Base-by-base conservation (phyloP, 1,140 invertebrate species). In the Drosophila tropicalis region DNA sequence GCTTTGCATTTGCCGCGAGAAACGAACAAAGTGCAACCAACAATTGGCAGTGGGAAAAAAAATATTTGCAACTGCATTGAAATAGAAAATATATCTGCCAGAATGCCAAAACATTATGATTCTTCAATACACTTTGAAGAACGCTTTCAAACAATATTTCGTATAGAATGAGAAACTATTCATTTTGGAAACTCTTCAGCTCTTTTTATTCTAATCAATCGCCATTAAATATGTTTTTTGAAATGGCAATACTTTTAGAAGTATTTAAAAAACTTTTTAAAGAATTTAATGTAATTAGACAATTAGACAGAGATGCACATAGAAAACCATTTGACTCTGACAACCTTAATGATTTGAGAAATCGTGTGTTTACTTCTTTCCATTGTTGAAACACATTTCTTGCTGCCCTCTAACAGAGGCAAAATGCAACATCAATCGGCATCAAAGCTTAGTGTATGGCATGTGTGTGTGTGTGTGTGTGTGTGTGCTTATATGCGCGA, bases 1-100 rank as follows among this genome's bases (percentile, higher is more conserved):
- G 63, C 76, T 63, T 67, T 79, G 76, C 67, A 66, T 61, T 70
- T 65, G 47, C 55, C 58, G 67, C 67, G 67, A 66, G 62, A 77
- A 77, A 67, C 51, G 58, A 77, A 70, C 74, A 76, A 70, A 70
- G 55, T 73, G 67, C 60, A 70, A 65, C 56, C 54, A 71, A 72
- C 76, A 77, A 67, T 79, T 79, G 64, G 55, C 60, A 72, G 17
- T 15, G 17, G 25, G 15, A 44, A 47, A 15, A 65, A 29, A 22
- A 63, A 51, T 15, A 51, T 47, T 32, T 13, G 15, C 41, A 60
- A 55, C 44, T 19, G 32, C 17, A 41, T 22, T 41, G 69, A 56
- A 57, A 56, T n/a, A 29, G 15, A 10, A 39, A 44, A 73, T 40
- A 32, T 36, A 39, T 36, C 3, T 34, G 39, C 10, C 10, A 5